Conservation (phyloP, 2,888 invertebrate genomes). For the Dyspetes luteomarginatus region DNA sequence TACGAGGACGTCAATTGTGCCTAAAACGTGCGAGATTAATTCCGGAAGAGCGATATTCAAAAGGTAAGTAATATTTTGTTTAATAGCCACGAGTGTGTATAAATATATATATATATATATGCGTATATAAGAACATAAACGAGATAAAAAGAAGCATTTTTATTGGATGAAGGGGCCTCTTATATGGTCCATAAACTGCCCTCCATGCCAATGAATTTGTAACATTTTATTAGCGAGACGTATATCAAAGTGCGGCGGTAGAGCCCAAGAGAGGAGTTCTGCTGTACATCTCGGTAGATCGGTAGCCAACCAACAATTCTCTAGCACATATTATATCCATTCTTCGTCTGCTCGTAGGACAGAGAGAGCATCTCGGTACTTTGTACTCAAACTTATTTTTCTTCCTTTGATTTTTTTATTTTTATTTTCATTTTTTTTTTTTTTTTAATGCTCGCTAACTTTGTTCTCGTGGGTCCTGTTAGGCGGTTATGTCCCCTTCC, state of each 20-base stretch:
- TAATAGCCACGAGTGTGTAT: conserved; percentile 31
- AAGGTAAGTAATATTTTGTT: conserved; percentile 53
- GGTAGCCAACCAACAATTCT: conserved; percentile 1
- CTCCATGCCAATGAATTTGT: conserved; percentile 80
- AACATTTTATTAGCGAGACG: conserved; percentile 80
- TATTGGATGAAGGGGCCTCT: conserved; percentile 75
- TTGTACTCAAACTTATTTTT: conserved; percentile 71
- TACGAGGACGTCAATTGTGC: conserved; percentile 14
- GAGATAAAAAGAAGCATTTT: conserved; percentile 64
- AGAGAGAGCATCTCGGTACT: conserved; percentile 63
- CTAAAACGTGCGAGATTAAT: conserved; percentile 1
- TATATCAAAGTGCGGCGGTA: conserved; percentile 69
- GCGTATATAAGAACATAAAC: conserved; percentile 56
- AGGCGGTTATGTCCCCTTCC: conserved; percentile 73
- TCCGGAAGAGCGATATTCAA: conserved; percentile 42
- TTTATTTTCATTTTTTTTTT: too few relatives aligned
- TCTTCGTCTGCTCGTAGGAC: conserved; percentile 31
- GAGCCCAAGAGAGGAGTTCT: conserved; percentile 19
- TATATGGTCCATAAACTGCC: conserved; percentile 77
- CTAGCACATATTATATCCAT: conserved; percentile 4
- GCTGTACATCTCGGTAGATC: background rate
- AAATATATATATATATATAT: background rate
- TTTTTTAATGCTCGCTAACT: conserved; percentile 76
- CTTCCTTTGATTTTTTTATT: too few relatives aligned
- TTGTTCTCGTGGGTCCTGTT: conserved; percentile 75